These are phyloP conservation scores for Muscicapa adusta DNA, from an alignment of 2,113 vertebrate species.

Conservation along the genomic window DNA sequence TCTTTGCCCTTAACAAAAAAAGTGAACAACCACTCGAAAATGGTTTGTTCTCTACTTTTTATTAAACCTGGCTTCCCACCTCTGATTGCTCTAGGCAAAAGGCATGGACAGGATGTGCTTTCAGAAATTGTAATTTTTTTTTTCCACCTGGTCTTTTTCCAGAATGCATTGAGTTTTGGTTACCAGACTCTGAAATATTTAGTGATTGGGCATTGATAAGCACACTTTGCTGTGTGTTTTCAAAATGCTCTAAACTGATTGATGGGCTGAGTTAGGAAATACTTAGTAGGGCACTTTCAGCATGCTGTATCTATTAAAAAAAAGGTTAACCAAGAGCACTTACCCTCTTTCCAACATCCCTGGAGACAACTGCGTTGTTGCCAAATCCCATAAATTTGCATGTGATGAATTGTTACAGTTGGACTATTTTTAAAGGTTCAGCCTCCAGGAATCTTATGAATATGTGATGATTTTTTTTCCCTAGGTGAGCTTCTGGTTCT, in stretches of 20 bases:
- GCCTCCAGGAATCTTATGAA: constrained; percentile 46
- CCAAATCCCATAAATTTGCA: constrained; percentile 59
- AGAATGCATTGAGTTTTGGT: not conserved
- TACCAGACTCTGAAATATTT: not conserved
- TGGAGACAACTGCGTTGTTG: constrained; percentile 44
- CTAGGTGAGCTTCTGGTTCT: constrained; percentile 16
- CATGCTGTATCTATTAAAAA: not conserved
- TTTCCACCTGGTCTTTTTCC: not conserved
- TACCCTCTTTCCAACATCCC: not conserved
- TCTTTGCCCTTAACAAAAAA: not conserved
- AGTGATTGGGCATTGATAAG: not conserved
- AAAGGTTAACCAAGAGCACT: constrained; percentile 30
- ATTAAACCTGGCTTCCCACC: constrained; percentile 25
- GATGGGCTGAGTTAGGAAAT: not conserved
- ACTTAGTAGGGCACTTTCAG: not conserved
- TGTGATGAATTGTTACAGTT: constrained; percentile 55
- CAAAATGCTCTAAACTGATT: not conserved
- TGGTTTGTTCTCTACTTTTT: not conserved
- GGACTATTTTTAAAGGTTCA: constrained; percentile 46
- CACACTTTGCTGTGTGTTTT: not conserved
- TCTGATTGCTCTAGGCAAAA: not conserved
- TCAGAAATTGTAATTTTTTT: not conserved
- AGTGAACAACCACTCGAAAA: not conserved
- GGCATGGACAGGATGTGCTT: not conserved
- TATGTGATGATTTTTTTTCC: constrained; percentile 12